Conservation (phyloP, 2,888 invertebrate species). For the Deilephila porcellus region DNA sequence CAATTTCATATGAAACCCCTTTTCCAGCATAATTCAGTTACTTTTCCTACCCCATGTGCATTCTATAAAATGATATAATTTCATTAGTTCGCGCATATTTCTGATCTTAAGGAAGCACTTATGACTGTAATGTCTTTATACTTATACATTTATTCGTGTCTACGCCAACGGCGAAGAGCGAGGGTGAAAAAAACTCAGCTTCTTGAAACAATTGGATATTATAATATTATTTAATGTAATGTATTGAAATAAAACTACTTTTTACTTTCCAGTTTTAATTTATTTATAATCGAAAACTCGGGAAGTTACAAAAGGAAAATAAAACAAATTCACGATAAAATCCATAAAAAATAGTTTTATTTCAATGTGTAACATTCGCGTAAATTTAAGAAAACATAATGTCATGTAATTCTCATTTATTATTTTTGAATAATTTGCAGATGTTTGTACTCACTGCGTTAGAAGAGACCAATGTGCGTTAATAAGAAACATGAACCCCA, state of each 20-base stretch:
- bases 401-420: background rate
- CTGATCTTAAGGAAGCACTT: background rate
- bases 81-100: background rate
- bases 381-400: too few species aligned
- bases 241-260: too few species aligned
- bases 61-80: background rate
- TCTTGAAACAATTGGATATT: background rate
- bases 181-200: too few species aligned
- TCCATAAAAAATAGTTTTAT: too few species aligned
- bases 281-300: too few species aligned
- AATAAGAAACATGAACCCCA: conserved; percentile 52
- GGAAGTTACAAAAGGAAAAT: too few species aligned
- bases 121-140: background rate
- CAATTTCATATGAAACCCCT: background rate
- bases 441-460: conserved; percentile 62
- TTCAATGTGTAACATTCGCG: too few species aligned
- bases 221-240: too few species aligned
- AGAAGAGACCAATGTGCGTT: conserved; percentile 55
- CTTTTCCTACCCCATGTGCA: background rate
- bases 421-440: conserved; percentile 46
- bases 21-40: background rate
- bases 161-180: too few species aligned
- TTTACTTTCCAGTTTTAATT: too few species aligned
- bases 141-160: background rate
- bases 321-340: too few species aligned